Evolutionary conservation across 2,888 invertebrate species (phyloP).

Genomic region (Scaptomyza tumidula): DNA sequence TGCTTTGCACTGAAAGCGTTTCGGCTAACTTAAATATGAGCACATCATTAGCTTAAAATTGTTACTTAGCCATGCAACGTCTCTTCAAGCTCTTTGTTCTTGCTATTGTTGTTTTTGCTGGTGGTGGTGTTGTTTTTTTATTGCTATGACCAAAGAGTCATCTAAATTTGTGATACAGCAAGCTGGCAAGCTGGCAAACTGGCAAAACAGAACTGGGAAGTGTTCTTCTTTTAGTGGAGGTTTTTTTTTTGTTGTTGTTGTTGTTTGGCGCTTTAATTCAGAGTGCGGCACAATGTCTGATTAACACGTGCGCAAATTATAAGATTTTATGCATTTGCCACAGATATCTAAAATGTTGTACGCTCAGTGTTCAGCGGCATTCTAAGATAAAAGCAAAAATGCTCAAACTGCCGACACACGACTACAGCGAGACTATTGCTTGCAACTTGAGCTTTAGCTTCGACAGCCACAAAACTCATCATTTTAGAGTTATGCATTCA

Average conservation of each 20-base stretch:
- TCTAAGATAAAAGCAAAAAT: slow-evolving; percentile 78
- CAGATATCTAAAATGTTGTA: slow-evolving; percentile 70
- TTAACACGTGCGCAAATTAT: slow-evolving; percentile 80
- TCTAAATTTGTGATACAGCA: slow-evolving; percentile 26
- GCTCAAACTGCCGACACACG: slow-evolving; percentile 65
- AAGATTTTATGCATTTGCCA: slow-evolving; percentile 81
- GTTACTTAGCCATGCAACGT: slow-evolving; percentile 67
- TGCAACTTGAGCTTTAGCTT: slow-evolving; percentile 9
- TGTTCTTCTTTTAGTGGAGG: not conserved
- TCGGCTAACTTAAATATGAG: slow-evolving; percentile 79
- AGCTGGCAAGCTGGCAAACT: slow-evolving; percentile 13
- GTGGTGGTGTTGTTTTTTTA: not conserved
- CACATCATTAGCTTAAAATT: slow-evolving; percentile 81
- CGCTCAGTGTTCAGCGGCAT: slow-evolving; percentile 15
- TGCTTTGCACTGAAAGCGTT: slow-evolving; percentile 78
- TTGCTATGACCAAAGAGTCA: slow-evolving; percentile 11
- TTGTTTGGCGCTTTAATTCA: slow-evolving; percentile 46
- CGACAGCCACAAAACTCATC: slow-evolving; percentile 46
- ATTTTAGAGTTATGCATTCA: slow-evolving; percentile 66
- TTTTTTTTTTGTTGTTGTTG: not conserved
- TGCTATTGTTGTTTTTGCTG: not conserved
- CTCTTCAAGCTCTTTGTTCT: slow-evolving; percentile 5
- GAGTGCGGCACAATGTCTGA: slow-evolving; percentile 68
- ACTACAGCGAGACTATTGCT: not conserved
- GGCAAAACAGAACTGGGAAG: slow-evolving; percentile 15